Percentiles rank a stretch among this genome's conserved stretches.
Evolutionary conservation across 2,113 vertebrate genomes (phyloP).

Genomic region (Rynchops niger): DNA sequence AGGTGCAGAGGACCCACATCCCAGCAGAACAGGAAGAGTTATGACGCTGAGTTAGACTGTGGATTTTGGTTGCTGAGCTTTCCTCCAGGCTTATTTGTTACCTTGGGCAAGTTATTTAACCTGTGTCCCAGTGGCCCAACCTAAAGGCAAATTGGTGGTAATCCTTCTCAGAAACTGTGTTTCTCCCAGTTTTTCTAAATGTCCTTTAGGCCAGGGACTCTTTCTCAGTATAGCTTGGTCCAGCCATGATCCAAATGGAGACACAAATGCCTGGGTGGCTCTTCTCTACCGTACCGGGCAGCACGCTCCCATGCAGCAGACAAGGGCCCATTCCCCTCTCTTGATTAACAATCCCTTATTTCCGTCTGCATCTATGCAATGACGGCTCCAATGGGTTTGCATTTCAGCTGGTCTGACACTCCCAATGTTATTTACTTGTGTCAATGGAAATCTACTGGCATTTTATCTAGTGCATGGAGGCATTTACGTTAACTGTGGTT

Average conservation of each 20-base stretch:
- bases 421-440: neutral
- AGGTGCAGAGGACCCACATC: rapidly evolving
- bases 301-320: rapidly evolving
- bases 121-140: neutral
- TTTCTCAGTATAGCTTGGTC: neutral
- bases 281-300: neutral
- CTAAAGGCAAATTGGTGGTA: neutral
- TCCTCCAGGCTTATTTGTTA: neutral
- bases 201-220: neutral
- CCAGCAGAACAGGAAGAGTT: neutral
- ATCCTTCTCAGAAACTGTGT: neutral
- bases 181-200: neutral
- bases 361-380: neutral
- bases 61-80: neutral
- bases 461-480: neutral
- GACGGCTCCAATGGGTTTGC: neutral
- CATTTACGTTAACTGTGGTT: neutral
- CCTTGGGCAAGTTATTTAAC: neutral
- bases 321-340: neutral
- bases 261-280: neutral
- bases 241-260: neutral
- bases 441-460: neutral
- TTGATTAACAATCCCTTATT: neutral
- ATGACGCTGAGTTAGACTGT: rapidly evolving
- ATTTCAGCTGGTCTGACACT: neutral